Base-by-base conservation (phyloP, 2,113 vertebrate species). In the Carassius carassius region DNA sequence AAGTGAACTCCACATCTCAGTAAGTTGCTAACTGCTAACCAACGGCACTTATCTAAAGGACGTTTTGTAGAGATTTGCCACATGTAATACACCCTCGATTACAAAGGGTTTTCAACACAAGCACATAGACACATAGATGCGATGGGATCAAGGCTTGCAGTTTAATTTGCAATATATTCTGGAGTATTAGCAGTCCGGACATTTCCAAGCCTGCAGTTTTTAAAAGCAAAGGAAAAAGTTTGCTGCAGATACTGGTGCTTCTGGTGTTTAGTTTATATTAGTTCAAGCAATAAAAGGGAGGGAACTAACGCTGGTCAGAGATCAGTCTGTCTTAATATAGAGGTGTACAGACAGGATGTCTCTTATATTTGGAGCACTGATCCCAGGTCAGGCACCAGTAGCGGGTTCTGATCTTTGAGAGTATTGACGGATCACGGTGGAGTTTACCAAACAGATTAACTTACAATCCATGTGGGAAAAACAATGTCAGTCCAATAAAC, bases 401-500 rank as follows among this genome's bases (percentile, higher is more conserved):
- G 62, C 2, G 29, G 60, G 19, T 78, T 84, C 21, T 84, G 75
- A 84, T 78, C 83, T 84, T 78, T 25, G 51, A 58, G 74, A 77
- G 60, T 78, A 65, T 69, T 84, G 62, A 76, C 6, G 32, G 83
- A 84, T 84, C 83, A 70, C 47, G 35, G 21, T 44, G 21, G 60
- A 62, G 83, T 84, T 84, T 84, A 69, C 72, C 79, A 60, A 78
- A 70, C 74, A 73, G 80, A 86, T 83, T 83, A 82, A 25, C 4
- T 72, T 77, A 29, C 35, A 77, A 78, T 76, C 80, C 80, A 82
- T 69, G 85, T 70, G 74, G 81, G 85, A 62, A 82, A 84, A 86
- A 49, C 51, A 83, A 69, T 62, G 74, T 58, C 63, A 49, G 19
- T 74, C 74, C 80, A 82, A 77, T 86, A 86, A 77, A 75, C 47